Evolutionary conservation across 2,113 vertebrate genomes (phyloP).

Genomic region (Triplophysa rosa): DNA sequence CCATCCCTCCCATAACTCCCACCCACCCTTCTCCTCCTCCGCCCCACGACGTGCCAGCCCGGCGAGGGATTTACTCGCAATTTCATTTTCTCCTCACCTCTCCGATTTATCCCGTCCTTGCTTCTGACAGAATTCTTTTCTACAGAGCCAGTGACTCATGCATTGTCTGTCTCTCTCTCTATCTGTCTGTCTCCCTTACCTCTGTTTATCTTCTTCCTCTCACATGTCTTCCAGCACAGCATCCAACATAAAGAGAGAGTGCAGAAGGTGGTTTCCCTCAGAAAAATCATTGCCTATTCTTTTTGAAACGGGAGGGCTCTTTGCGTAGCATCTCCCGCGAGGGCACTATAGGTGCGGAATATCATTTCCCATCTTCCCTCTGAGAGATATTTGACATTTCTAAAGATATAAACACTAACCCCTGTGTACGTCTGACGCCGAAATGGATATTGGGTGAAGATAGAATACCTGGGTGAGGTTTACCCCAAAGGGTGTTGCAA

Average conservation of each 20-base stretch:
- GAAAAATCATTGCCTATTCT: constrained; percentile 33
- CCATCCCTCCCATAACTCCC: not conserved
- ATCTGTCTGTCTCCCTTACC: not conserved
- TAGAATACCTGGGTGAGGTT: not conserved
- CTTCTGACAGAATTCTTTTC: constrained; percentile 37
- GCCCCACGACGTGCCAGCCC: not conserved
- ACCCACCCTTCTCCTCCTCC: not conserved
- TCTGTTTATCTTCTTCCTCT: constrained; percentile 43
- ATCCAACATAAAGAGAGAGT: constrained; percentile 4
- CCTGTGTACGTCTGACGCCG: not conserved
- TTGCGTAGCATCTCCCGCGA: not conserved
- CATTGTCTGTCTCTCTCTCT: constrained; percentile 6
- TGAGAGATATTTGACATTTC: constrained; percentile 16
- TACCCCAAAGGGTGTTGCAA: not conserved
- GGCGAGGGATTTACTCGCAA: constrained; percentile 30
- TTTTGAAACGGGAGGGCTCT: constrained; percentile 19
- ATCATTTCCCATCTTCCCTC: not conserved
- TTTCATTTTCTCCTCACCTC: constrained; percentile 39
- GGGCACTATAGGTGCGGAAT: not conserved
- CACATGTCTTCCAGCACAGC: constrained; percentile 34
- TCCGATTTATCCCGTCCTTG: constrained; percentile 21
- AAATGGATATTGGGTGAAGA: constrained; percentile 2
- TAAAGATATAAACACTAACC: constrained; percentile 27
- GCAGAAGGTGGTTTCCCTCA: constrained; percentile 14
- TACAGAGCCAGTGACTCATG: constrained; percentile 21